Conservation (phyloP, 2,113 vertebrate genomes). For the Smithornis capensis region DNA sequence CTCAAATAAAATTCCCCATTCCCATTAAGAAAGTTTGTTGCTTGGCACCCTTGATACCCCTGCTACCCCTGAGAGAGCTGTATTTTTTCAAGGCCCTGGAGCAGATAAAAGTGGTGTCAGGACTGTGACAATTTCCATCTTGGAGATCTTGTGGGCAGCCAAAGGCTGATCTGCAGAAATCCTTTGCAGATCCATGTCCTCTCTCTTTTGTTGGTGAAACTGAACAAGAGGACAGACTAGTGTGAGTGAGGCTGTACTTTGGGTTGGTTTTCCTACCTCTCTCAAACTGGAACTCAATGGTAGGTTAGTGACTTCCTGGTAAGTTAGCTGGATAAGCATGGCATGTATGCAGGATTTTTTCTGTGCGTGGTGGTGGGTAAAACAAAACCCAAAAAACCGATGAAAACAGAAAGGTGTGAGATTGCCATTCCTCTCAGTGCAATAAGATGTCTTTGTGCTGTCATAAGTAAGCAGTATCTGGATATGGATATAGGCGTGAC, state of each 20-base stretch:
- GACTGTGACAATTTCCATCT: not conserved
- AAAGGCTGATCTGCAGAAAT: not conserved
- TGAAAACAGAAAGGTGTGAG: not conserved
- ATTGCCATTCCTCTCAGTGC: not conserved
- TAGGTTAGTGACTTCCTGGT: not conserved
- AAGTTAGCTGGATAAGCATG: not conserved
- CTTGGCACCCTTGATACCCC: fast-evolving
- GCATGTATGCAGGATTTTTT: not conserved
- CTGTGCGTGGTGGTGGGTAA: not conserved
- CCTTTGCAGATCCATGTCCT: not conserved
- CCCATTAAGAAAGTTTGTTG: not conserved
- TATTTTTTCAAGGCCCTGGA: not conserved
- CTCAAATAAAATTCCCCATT: not conserved
- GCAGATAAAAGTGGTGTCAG: not conserved
- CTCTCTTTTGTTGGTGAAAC: not conserved
- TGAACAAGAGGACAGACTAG: not conserved
- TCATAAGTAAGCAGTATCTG: not conserved
- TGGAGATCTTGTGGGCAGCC: fast-evolving
- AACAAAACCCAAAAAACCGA: not conserved
- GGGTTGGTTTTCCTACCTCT: not conserved
- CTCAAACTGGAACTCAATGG: not conserved
- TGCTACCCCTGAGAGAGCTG: not conserved
- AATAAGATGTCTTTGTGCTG: not conserved
- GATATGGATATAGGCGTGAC: fast-evolving
- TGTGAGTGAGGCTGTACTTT: not conserved